Percentiles rank a stretch among this genome's conserved stretches.
phyloP scores from a whole-genome alignment of 2,113 vertebrate genomes.

The Chaetura pelagica region DNA sequence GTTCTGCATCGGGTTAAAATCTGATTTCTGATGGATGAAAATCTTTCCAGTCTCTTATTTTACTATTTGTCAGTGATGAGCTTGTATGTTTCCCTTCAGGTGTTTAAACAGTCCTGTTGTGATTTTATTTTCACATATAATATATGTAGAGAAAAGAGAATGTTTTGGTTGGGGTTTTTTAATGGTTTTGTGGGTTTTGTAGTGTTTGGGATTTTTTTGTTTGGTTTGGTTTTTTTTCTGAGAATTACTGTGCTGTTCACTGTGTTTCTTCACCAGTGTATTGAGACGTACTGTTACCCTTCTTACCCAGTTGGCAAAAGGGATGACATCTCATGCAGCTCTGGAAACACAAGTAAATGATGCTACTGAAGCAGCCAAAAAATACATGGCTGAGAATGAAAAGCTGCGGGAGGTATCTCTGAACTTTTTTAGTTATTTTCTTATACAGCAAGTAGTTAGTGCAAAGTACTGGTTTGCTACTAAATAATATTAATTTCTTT shows the following conservation, averaged over 20 bases:
- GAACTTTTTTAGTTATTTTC: slow-evolving; percentile 15
- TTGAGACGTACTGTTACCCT: slow-evolving; percentile 87
- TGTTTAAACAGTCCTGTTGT: not conserved
- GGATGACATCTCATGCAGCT: slow-evolving; percentile 69
- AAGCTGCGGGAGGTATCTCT: slow-evolving; percentile 84
- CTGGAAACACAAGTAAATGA: slow-evolving; percentile 85
- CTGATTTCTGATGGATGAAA: not conserved
- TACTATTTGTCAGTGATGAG: rapidly evolving
- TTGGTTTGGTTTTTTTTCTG: not conserved
- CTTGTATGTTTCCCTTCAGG: not conserved
- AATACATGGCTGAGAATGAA: slow-evolving; percentile 87
- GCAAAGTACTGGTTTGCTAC: not conserved
- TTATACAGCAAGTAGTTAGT: not conserved
- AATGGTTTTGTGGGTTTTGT: not conserved
- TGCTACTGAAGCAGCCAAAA: slow-evolving; percentile 83
- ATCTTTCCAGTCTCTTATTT: not conserved
- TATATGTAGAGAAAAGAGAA: not conserved
- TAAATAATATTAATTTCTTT: not conserved
- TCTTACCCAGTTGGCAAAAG: slow-evolving; percentile 87
- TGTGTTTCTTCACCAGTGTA: slow-evolving; percentile 69
- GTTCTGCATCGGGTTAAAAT: not conserved
- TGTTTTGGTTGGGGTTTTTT: not conserved
- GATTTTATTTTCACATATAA: not conserved
- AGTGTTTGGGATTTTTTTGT: too few species aligned
- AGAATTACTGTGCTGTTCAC: slow-evolving; percentile 18